These are phyloP conservation scores for Daktulosphaira vitifoliae DNA, from an alignment of 1,140 invertebrate genomes.

Conservation along the genomic window DNA sequence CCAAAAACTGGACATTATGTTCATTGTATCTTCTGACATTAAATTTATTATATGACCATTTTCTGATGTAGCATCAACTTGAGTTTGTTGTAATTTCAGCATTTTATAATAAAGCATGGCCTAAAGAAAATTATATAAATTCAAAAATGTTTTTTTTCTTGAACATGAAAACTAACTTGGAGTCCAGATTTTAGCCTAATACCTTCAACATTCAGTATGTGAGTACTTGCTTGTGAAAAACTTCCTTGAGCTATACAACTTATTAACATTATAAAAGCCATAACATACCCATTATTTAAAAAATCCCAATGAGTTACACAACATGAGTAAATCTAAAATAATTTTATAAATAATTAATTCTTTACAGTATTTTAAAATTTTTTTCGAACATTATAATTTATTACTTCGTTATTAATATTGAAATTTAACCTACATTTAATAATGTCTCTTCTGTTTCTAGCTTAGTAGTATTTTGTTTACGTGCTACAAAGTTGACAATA, in stretches of 20 bases:
- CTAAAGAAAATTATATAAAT: constrained; percentile 44
- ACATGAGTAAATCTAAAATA: constrained; percentile 1
- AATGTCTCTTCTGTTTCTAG: no score
- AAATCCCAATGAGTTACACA: constrained; percentile 50
- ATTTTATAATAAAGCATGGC: constrained; percentile 56
- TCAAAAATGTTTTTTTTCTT: neutral
- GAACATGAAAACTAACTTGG: constrained; percentile 51
- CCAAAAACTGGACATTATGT: constrained; percentile 75
- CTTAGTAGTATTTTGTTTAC: neutral
- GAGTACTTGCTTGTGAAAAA: constrained; percentile 75
- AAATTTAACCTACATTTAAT: no score
- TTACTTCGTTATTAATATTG: neutral
- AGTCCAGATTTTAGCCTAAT: constrained; percentile 66
- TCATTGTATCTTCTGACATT: constrained; percentile 70
- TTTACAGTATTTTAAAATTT: neutral
- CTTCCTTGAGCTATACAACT: constrained; percentile 66
- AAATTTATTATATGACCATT: constrained; percentile 65
- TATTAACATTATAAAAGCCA: constrained; percentile 61
- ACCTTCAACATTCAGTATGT: constrained; percentile 70
- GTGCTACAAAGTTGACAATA: constrained; percentile 59
- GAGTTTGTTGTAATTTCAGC: constrained; percentile 43
- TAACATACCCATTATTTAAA: constrained; percentile 65
- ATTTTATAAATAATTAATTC: neutral
- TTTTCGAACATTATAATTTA: constrained; percentile 1
- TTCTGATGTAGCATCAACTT: constrained; percentile 38